phyloP scores from a whole-genome alignment of 2,797 vertebrate species.

The Myiotriccus ornatus region DNA sequence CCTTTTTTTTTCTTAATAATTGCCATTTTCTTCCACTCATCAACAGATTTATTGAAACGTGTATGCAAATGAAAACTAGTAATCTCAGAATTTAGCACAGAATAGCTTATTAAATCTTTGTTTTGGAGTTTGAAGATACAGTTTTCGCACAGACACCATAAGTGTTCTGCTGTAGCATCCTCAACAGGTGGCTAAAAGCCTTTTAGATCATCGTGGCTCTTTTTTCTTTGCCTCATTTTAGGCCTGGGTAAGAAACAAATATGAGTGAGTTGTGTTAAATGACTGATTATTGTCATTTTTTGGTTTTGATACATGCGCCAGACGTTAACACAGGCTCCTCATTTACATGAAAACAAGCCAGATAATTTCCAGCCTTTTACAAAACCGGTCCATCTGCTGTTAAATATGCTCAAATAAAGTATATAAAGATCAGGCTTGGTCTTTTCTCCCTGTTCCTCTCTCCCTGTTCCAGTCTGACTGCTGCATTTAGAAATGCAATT shows the following conservation, averaged over 20 bases:
- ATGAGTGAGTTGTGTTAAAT: neutral
- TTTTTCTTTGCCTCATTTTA: neutral
- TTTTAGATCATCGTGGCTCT: neutral
- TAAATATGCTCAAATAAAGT: neutral
- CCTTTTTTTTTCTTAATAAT: neutral
- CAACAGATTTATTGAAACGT: neutral
- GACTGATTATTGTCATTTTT: neutral
- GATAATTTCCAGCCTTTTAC: neutral
- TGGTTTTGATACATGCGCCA: neutral
- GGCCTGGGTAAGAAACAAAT: neutral
- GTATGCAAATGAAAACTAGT: neutral
- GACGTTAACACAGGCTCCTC: neutral
- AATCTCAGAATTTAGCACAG: neutral
- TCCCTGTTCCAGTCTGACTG: neutral
- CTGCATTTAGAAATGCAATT: neutral
- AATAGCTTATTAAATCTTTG: neutral
- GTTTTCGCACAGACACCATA: neutral
- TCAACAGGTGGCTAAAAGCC: neutral
- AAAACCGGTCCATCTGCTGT: neutral
- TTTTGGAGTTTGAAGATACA: neutral
- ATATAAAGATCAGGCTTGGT: neutral
- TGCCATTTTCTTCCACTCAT: neutral
- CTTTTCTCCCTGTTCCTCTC: neutral
- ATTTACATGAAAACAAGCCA: neutral
- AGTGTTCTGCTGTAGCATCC: neutral